Base-by-base conservation (phyloP, 2,113 vertebrate species). In the Pungitius pungitius region DNA sequence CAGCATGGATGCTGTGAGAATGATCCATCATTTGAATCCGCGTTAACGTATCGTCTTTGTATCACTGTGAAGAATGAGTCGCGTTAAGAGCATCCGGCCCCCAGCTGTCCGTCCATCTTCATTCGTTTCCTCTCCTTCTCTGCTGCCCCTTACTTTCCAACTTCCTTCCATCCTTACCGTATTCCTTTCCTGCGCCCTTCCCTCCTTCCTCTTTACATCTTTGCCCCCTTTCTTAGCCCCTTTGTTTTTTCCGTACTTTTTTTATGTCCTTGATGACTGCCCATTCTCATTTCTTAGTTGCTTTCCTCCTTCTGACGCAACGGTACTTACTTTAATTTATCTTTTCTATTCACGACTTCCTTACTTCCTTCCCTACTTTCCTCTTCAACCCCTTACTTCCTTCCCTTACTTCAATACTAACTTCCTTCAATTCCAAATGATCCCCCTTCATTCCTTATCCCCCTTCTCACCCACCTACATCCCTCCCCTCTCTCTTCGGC, bases 1-100 rank as follows among this genome's bases (percentile, higher is more conserved):
- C 27, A 51, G 30, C 57, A 65, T 79, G 18, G 71, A 74, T 67
- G 70, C 63, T 75, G 67, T 68, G 69, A 55, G 27, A 83, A 72
- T 63, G 43, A 78, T 67, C 51, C 30, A 43, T 78, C 64, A 78
- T 27, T 51, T 13, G 14, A 60, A 55, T 78, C 52, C 47, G 52
- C 57, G 64, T 58, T 75, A 26, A 27, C 54, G 26, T 52, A n/a
- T 22, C 45, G 33, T 73, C 61, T 77, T 66, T 78, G 43, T 71
- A 22, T 39, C 37, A 59, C 64, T 18, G 52, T 6, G 26, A 59
- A 68, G 1, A 2, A 45, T 69, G 54, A 59, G 54, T 76, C 60
- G 69, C 63, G 57, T 76, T 33, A 52, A 65, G 14, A 52, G 59
- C 51, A 40, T 39, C 40, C 63, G 65, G n/a, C 37, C 20, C 3